phyloP scores from a whole-genome alignment of 64 coral and sea anemone genomes.

The Anthopleura sola region DNA sequence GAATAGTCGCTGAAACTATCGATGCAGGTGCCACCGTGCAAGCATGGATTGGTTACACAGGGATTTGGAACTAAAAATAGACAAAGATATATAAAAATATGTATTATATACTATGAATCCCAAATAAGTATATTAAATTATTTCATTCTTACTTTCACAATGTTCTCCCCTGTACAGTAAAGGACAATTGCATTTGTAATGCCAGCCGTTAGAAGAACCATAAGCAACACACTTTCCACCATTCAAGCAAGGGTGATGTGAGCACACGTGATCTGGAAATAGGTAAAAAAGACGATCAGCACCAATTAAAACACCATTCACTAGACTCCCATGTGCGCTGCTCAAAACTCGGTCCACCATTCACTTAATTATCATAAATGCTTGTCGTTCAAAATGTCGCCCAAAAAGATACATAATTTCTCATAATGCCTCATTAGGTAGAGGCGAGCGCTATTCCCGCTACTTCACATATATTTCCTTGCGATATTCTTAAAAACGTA shows the following conservation, averaged over 20 bases:
- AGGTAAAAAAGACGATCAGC: neutral
- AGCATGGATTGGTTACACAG: constrained; percentile 72
- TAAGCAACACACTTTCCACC: constrained; percentile 59
- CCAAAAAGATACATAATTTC: too few relatives aligned
- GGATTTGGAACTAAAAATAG: constrained; percentile 59
- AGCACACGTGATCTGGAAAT: neutral
- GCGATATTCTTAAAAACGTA: too few relatives aligned
- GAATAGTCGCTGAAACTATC: constrained; percentile 69
- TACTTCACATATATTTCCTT: too few relatives aligned
- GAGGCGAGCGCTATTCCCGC: too few relatives aligned
- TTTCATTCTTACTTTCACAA: constrained; percentile 60
- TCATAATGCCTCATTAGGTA: too few relatives aligned
- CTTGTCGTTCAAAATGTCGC: too few relatives aligned
- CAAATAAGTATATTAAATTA: too few relatives aligned
- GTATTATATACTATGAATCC: too few relatives aligned
- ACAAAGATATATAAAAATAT: neutral
- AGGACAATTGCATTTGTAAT: constrained; percentile 51
- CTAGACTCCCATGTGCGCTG: too few relatives aligned
- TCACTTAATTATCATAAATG: too few relatives aligned
- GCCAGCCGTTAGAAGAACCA: constrained; percentile 29
- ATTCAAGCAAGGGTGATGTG: constrained; percentile 29
- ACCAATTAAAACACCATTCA: too few relatives aligned
- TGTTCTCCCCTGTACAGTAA: constrained; percentile 58
- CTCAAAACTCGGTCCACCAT: too few relatives aligned
- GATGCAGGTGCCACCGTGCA: constrained; percentile 72